Percentiles rank a stretch among this genome's conserved stretches.
These are phyloP conservation scores for Hirtodrosophila trivittata DNA, from an alignment of 2,888 invertebrate species.

Conservation along the genomic window DNA sequence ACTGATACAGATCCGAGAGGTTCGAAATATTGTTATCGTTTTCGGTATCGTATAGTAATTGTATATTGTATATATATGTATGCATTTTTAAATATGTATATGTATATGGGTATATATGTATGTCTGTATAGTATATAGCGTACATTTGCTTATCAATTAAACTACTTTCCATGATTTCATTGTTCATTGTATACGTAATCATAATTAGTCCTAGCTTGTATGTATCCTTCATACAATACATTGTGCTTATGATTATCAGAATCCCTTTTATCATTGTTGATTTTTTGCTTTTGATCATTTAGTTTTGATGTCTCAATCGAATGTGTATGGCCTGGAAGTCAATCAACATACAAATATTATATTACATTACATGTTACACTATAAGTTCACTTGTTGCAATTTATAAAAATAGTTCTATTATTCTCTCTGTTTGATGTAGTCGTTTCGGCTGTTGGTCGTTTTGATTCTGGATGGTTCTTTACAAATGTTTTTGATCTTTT, in stretches of 20 bases:
- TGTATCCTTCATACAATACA: conserved; percentile 35
- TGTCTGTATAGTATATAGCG: conserved; percentile 36
- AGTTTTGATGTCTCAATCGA: conserved; percentile 27
- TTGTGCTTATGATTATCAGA: conserved; percentile 78
- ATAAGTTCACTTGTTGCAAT: conserved; percentile 14
- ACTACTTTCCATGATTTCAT: conserved; percentile 52
- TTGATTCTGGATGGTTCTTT: conserved; percentile 64
- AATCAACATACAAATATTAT: conserved; percentile 29
- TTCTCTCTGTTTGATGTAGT: conserved; percentile 40
- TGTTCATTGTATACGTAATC: conserved; percentile 30
- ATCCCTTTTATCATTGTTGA: conserved; percentile 42
- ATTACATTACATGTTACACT: conserved; percentile 13
- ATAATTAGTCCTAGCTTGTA: conserved; percentile 53
- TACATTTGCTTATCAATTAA: conserved; percentile 68
- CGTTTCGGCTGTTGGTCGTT: conserved; percentile 68
- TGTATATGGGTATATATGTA: conserved; percentile 38
- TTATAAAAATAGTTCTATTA: conserved; percentile 54
- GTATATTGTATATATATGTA: conserved; percentile 47
- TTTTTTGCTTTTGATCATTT: conserved; percentile 15
- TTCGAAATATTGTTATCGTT: conserved; percentile 24
- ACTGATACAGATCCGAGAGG: conserved; percentile 45
- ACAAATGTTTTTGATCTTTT: conserved; percentile 42
- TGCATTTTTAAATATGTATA: conserved; percentile 38
- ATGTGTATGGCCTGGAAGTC: conserved; percentile 47
- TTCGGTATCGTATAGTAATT: conserved; percentile 26